Base-by-base conservation (phyloP, 2,113 vertebrate genomes). In the Scomber japonicus region DNA sequence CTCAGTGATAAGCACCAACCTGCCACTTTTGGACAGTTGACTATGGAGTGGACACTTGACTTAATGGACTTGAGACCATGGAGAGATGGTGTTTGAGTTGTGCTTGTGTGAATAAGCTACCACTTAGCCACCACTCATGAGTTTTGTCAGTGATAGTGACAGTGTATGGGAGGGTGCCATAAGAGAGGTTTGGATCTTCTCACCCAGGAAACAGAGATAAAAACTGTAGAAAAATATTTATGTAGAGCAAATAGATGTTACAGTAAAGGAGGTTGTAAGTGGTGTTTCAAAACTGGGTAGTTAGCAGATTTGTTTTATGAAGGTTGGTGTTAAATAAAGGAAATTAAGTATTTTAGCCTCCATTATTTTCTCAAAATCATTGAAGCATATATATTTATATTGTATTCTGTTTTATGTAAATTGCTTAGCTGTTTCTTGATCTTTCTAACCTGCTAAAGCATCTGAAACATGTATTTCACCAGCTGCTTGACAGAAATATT, bases 71-170 rank as follows among this genome's bases (percentile, higher is more conserved):
- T 60, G 15, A 62, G 24, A 76, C 17, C 51, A 11, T 21, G 62
- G 19, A 59, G 54, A 21, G 30, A 27, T 45, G 48, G 30, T 49
- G 30, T 61, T 48, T 71, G 56, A 90, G 40, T 40, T 40, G 35
- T 40, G 35, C 35, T 48, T 79, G 59, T 72, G 60, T 50, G 48
- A 78, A 76, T 59, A 64, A 77, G 60, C 59, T 74, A 68, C 67
- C 44, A 27, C 24, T 30, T 0, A 54, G 78, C 60, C 55, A 40
- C 69, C 44, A n/a, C 24, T 17, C 55, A 67, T 24, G 30, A 63
- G 35, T 55, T 71, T 45, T 11, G 12, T 61, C 35, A 64, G 48
- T 59, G 51, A 64, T 27, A n/a, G 45, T 67, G 62, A 74, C 61
- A 80, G 63, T 67, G 0, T 4, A 30, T 62, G 62, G 45, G 8